Percentiles rank a stretch among this genome's conserved stretches.
These are phyloP conservation scores for Epicampocera succincta DNA, from an alignment of 2,888 invertebrate genomes.

Conservation along the genomic window DNA sequence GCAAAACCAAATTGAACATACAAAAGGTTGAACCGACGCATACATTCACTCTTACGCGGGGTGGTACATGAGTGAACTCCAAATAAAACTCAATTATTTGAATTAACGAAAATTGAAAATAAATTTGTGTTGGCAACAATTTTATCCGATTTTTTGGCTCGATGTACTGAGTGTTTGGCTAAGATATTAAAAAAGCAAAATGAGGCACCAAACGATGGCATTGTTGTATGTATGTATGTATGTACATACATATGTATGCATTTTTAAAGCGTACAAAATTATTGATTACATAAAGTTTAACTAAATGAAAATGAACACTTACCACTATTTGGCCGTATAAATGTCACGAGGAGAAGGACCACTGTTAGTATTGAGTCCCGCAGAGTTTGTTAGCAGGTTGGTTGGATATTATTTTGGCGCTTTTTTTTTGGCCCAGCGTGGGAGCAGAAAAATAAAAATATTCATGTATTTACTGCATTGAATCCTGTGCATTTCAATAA, in stretches of 20 bases:
- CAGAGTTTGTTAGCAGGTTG: conserved; percentile 63
- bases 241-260: no score
- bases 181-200: conserved; percentile 30
- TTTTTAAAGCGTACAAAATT: conserved; percentile 16
- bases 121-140: conserved; percentile 70
- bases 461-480: conserved; percentile 51
- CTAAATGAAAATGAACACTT: conserved; percentile 55
- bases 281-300: conserved; percentile 23
- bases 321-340: conserved; percentile 39
- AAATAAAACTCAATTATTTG: conserved; percentile 68
- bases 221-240: conserved; percentile 6
- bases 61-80: conserved; percentile 35
- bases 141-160: conserved; percentile 69
- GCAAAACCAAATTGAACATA: conserved; percentile 25
- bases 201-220: conserved; percentile 43
- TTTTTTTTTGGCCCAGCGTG: conserved; percentile 59
- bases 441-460: conserved; percentile 52
- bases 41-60: not conserved
- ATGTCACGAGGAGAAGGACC: conserved; percentile 9
- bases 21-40: conserved; percentile 41
- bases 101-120: conserved; percentile 70
- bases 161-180: conserved; percentile 40
- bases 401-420: conserved; percentile 32
- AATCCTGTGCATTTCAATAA: conserved; percentile 60
- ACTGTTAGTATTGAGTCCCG: conserved; percentile 41